Percentiles rank a stretch among this genome's conserved stretches.
These are phyloP conservation scores for Heliothis peltigera DNA, from an alignment of 2,888 invertebrate genomes.

Conservation along the genomic window DNA sequence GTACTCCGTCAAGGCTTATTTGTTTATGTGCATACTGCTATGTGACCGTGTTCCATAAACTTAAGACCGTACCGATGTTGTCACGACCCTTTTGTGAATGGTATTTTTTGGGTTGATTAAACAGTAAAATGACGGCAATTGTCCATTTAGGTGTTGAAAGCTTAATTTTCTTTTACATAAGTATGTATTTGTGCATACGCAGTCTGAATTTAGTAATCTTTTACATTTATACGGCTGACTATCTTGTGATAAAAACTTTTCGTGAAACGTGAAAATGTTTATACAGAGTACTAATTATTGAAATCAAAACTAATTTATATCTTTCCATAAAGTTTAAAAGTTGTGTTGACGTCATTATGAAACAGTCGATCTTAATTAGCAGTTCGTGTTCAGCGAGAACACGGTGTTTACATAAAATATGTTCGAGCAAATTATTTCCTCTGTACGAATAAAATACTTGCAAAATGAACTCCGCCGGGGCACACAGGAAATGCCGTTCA, in stretches of 20 bases:
- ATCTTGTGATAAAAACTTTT: too few relatives aligned
- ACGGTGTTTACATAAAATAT: constrained; percentile 58
- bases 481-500: constrained; percentile 80
- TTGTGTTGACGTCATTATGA: constrained; percentile 7
- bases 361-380: constrained; percentile 33
- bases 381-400: constrained; percentile 3
- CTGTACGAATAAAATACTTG: constrained; percentile 76
- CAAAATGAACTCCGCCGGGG: constrained; percentile 70
- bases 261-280: too few relatives aligned
- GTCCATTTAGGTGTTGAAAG: constrained; percentile 18
- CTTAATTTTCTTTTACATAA: too few relatives aligned
- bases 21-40: constrained; percentile 25
- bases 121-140: constrained; percentile 31
- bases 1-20: constrained; percentile 43
- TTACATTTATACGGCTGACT: too few relatives aligned
- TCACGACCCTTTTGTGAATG: constrained; percentile 35
- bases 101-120: constrained; percentile 27
- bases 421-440: constrained; percentile 67
- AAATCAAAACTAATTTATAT: neutral
- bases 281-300: neutral
- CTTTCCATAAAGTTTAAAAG: neutral
- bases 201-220: too few relatives aligned
- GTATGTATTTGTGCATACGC: too few relatives aligned
- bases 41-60: constrained; percentile 6
- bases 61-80: constrained; percentile 35